Base-by-base conservation (phyloP, 2,797 vertebrate genomes). In the Anguilla megastoma region DNA sequence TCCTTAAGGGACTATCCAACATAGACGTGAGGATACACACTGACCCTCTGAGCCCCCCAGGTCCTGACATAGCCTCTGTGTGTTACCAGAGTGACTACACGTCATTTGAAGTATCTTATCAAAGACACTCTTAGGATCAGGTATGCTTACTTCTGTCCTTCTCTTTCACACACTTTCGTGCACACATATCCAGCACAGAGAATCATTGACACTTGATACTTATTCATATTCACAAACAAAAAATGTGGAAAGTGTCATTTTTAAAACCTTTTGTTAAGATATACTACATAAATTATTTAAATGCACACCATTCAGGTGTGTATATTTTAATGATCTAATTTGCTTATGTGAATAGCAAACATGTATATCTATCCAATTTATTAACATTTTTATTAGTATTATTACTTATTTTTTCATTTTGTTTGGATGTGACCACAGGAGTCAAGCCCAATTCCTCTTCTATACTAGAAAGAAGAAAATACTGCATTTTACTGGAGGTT, bases 381-480 rank as follows among this genome's bases (percentile, higher is more conserved):
- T 95, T 95, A 95, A 93, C 94, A 95, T 95, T 95, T 95, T 95
- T 95, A 95, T 96, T 95, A 94, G 93, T 92, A 94, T 94, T 95
- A 94, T 96, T 95, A 95, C 94, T 95, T 94, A 94, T 95, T 94
- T 92, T 94, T 94, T 85, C 69, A 41, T 90, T 95, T 93, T 94
- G 93, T 86, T 94, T 92, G 92, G 95, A 96, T 94, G 94, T 95
- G 95, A 94, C 95, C 95, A 95, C 90, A 94, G 93, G 45, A 87
- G 88, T 87, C 92, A 93, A 95, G 93, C 93, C 93, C 94, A 93
- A 94, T 95, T 94, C 95, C 94, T 94, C 95, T 94, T 91, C 91
- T 94, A 93, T 93, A 95, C 93, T 95, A 94, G 94, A 95, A 96
- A 95, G 94, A 95, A 95, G 94, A 92, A 95, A 96, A 96, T 93